Evolutionary conservation across 2,113 vertebrate genomes (phyloP).

Genomic region (Centropus unirufus): DNA sequence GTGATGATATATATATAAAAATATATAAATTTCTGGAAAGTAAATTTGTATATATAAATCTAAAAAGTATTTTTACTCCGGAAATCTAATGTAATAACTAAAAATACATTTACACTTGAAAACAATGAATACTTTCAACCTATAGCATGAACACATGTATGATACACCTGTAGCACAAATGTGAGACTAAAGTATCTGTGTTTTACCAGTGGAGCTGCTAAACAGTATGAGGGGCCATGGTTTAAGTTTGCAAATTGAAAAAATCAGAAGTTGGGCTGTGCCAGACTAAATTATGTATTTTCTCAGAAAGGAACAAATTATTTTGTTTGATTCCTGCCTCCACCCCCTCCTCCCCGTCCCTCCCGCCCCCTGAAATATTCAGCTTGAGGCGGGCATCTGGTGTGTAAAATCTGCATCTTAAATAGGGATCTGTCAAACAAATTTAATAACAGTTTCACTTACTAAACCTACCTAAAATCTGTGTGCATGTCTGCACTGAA

Average conservation of each 20-base stretch:
- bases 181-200: not conserved
- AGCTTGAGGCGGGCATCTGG: conserved; percentile 30
- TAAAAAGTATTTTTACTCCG: not conserved
- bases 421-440: conserved; percentile 23
- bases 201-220: not conserved
- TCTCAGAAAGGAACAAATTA: not conserved
- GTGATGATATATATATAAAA: not conserved
- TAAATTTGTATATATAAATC: not conserved
- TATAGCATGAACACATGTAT: not conserved
- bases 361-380: not conserved
- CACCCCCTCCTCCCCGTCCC: no score
- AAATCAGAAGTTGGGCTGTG: not conserved
- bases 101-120: not conserved
- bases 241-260: conserved; percentile 14
- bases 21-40: not conserved
- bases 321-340: not conserved
- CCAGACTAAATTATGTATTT: conserved; percentile 9
- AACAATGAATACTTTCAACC: not conserved
- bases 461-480: conserved; percentile 36
- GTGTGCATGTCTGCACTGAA: not conserved
- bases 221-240: not conserved
- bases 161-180: not conserved
- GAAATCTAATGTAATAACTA: not conserved
- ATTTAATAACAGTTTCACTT: conserved; percentile 38
- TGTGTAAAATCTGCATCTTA: conserved; percentile 44